These are phyloP conservation scores for Pseudonaja textilis DNA, from an alignment of 2,113 vertebrate species.

Conservation along the genomic window DNA sequence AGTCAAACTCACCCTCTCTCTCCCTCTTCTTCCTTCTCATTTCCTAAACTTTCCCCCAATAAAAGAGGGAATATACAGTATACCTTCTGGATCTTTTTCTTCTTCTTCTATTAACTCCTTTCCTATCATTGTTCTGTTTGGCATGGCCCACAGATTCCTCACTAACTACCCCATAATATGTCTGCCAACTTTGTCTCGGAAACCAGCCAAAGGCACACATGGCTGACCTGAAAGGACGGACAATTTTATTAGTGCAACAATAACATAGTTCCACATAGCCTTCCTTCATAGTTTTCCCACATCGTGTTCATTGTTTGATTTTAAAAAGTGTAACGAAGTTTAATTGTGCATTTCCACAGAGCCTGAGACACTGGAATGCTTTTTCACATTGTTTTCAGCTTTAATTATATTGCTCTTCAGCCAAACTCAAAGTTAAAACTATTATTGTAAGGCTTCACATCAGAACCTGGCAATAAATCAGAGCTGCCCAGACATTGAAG, in stretches of 20 bases:
- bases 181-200: neutral
- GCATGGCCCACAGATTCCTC: neutral
- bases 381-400: neutral
- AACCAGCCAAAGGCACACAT: neutral
- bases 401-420: conserved; percentile 3
- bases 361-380: neutral
- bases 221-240: neutral
- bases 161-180: neutral
- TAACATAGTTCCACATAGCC: neutral
- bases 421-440: neutral
- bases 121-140: neutral
- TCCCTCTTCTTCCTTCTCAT: neutral
- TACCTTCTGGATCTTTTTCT: neutral
- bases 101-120: neutral
- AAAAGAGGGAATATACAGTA: neutral
- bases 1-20: neutral
- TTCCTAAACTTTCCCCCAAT: neutral
- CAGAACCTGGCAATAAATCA: neutral
- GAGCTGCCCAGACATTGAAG: neutral
- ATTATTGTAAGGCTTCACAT: neutral
- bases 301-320: neutral
- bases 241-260: neutral
- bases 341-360: neutral
- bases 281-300: neutral
- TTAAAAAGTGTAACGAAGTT: neutral